phyloP scores from a whole-genome alignment of 2,797 vertebrate species.

The Heteromormyrus szaboi region DNA sequence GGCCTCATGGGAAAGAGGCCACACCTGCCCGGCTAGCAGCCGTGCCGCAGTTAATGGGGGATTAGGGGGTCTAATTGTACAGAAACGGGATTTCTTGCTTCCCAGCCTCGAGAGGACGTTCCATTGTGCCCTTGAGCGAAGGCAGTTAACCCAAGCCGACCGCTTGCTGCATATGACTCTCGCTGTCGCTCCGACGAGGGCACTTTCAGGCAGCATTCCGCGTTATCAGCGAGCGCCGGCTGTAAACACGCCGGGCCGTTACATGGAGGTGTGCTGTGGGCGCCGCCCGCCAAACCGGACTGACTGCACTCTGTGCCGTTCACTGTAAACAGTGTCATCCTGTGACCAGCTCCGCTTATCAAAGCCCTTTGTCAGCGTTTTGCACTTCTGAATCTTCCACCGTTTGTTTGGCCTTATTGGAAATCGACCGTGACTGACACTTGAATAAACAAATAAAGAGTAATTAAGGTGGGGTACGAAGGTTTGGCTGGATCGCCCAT shows the following conservation, averaged over 20 bases:
- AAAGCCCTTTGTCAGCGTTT: background rate
- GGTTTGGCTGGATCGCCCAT: background rate
- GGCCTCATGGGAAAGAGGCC: constrained; percentile 1
- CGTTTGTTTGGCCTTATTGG: background rate
- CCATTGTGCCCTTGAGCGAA: background rate
- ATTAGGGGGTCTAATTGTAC: background rate
- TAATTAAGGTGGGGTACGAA: background rate
- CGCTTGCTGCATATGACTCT: background rate
- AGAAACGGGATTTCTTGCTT: background rate
- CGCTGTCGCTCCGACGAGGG: no score
- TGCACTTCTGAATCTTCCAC: background rate
- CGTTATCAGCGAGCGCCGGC: background rate
- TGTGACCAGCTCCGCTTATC: background rate
- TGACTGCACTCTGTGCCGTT: background rate
- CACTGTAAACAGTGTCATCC: background rate
- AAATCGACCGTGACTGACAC: background rate
- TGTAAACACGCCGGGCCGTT: background rate
- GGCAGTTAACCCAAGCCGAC: background rate
- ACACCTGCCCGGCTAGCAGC: background rate
- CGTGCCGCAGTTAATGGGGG: background rate
- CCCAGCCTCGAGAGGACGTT: background rate
- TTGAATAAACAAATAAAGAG: background rate
- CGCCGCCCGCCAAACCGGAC: background rate
- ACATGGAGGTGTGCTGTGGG: background rate
- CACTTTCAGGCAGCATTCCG: background rate